These are phyloP conservation scores for Apistogramma diplotaenia DNA, from an alignment of 2,113 vertebrate genomes.

Conservation along the genomic window DNA sequence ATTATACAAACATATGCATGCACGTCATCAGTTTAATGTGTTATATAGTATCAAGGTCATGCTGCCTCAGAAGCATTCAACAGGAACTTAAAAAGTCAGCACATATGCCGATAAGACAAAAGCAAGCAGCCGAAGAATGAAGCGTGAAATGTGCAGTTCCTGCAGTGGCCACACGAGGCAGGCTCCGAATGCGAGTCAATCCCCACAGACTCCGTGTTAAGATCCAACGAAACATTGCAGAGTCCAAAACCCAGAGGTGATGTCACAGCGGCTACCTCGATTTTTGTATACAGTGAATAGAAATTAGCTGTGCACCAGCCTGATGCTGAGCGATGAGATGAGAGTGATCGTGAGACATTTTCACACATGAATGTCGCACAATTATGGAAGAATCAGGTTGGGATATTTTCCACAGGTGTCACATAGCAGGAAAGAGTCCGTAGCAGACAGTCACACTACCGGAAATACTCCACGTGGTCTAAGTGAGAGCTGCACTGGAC, in stretches of 20 bases:
- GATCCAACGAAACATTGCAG: too few relatives aligned
- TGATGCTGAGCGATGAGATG: background rate
- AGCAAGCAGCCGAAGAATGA: background rate
- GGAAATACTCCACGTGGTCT: background rate
- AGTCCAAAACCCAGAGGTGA: background rate
- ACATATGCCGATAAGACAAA: constrained; percentile 26
- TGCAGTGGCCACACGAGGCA: background rate
- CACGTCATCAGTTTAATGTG: background rate
- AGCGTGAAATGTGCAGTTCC: background rate
- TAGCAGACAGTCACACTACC: background rate
- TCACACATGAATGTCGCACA: background rate
- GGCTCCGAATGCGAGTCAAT: background rate
- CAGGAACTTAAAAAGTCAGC: background rate
- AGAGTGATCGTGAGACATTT: background rate
- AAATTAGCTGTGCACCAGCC: background rate
- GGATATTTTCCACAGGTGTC: background rate
- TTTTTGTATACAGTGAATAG: background rate
- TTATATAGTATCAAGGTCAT: background rate
- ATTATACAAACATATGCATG: constrained; percentile 12
- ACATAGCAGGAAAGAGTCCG: background rate
- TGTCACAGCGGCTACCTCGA: fast-evolving
- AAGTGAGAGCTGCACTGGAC: fast-evolving
- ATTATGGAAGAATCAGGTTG: background rate
- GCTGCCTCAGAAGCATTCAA: constrained; percentile 9
- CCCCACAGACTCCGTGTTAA: too few relatives aligned